A percentile compares a stretch with the other conserved stretches of the same genome.
Conservation (phyloP, 2,113 vertebrate genomes). For the Myiopsitta monachus region DNA sequence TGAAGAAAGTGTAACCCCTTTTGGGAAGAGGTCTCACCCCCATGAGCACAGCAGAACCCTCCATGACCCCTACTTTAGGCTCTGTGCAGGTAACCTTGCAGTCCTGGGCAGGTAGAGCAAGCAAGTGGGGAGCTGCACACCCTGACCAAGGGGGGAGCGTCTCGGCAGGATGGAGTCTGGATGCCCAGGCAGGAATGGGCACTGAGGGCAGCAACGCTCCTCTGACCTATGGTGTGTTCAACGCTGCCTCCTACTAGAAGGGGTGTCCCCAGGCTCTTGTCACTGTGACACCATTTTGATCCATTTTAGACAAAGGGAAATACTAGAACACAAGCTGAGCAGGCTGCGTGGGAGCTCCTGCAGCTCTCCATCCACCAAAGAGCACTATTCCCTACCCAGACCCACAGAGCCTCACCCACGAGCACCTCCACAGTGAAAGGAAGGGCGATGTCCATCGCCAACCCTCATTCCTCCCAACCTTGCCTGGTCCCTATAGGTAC, state of each 20-base stretch:
- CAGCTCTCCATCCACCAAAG: not conserved
- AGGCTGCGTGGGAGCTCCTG: not conserved
- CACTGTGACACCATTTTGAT: not conserved
- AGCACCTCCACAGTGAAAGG: not conserved
- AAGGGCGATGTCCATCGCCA: accelerated
- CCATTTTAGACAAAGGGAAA: not conserved
- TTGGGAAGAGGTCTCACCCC: not conserved
- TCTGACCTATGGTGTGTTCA: not conserved
- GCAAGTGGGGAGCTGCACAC: not conserved
- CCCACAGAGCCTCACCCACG: not conserved
- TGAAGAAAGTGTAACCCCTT: not conserved
- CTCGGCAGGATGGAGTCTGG: accelerated
- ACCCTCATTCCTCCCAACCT: too few relatives aligned
- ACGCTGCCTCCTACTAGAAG: not conserved
- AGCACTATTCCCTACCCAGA: not conserved
- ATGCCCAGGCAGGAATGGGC: not conserved
- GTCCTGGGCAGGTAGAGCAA: not conserved
- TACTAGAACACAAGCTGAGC: not conserved
- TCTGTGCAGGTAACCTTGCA: not conserved
- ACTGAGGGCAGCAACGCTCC: accelerated
- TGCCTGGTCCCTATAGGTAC: accelerated
- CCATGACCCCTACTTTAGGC: accelerated
- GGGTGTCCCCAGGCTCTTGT: not conserved
- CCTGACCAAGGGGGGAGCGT: not conserved
- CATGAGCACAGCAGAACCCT: not conserved